These are phyloP conservation scores for Dromiciops gliroides DNA, from an alignment of 2,113 vertebrate species.

Conservation along the genomic window DNA sequence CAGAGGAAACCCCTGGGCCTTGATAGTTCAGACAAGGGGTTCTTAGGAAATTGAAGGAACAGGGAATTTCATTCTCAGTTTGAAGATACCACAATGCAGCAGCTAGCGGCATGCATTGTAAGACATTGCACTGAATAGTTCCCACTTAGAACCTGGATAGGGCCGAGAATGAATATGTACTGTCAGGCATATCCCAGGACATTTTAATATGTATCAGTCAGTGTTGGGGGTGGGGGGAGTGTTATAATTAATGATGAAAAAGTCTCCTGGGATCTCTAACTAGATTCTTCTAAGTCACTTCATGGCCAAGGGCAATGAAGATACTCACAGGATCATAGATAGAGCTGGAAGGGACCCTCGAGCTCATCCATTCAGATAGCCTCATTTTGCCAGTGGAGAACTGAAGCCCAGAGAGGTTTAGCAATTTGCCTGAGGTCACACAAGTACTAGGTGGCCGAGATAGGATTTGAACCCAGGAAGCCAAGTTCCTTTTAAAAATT, in stretches of 20 bases:
- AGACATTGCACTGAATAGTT: neutral
- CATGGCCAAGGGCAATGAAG: neutral
- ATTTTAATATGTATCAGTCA: neutral
- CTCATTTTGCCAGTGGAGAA: neutral
- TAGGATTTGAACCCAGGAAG: neutral
- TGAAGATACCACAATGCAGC: neutral
- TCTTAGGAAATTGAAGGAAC: slow-evolving; percentile 38
- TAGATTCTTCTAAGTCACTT: neutral
- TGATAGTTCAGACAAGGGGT: neutral
- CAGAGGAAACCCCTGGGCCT: slow-evolving; percentile 9
- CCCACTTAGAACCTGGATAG: neutral
- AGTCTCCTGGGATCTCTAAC: slow-evolving; percentile 27
- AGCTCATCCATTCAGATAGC: neutral
- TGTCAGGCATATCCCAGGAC: neutral
- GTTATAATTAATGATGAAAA: neutral
- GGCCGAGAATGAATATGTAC: neutral
- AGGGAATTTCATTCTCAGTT: neutral
- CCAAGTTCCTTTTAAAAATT: neutral
- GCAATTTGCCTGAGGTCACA: neutral
- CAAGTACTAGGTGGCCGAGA: neutral
- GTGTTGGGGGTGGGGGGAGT: neutral
- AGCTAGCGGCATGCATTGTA: neutral
- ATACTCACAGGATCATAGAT: neutral
- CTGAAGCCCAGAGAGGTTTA: neutral
- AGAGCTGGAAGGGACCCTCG: neutral